These are phyloP conservation scores for Malurus splendens DNA, from an alignment of 2,797 vertebrate genomes.

Conservation along the genomic window DNA sequence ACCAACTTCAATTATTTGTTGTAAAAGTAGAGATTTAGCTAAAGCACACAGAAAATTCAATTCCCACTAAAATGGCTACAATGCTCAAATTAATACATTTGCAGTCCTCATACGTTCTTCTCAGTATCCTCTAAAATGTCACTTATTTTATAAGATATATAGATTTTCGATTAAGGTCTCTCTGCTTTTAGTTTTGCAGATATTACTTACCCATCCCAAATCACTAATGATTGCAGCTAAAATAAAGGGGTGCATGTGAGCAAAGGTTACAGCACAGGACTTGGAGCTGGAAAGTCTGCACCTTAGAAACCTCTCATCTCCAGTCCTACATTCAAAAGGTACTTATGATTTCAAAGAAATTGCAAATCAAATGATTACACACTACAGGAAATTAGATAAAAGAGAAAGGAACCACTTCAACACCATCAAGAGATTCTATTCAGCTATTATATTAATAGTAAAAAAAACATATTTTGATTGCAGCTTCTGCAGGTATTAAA, in stretches of 20 bases:
- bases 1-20: background rate
- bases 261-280: background rate
- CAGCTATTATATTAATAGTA: conserved; percentile 49
- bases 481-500: conserved; percentile 42
- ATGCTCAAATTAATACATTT: background rate
- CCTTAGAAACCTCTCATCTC: conserved; percentile 10
- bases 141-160: background rate
- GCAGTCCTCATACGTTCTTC: background rate
- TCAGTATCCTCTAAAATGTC: background rate
- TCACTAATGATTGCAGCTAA: background rate
- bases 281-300: background rate
- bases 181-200: background rate
- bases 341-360: conserved; percentile 32
- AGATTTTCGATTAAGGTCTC: background rate
- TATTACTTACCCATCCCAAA: background rate
- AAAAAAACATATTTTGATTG: conserved; percentile 37
- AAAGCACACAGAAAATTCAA: conserved; percentile 9
- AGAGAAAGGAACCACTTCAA: conserved; percentile 59
- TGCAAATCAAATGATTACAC: conserved; percentile 43
- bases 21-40: background rate
- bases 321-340: background rate
- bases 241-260: background rate
- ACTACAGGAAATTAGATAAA: conserved; percentile 45
- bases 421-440: conserved; percentile 44
- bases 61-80: background rate